Conservation (phyloP, 2,888 invertebrate genomes). For the Tipula vernalis region DNA sequence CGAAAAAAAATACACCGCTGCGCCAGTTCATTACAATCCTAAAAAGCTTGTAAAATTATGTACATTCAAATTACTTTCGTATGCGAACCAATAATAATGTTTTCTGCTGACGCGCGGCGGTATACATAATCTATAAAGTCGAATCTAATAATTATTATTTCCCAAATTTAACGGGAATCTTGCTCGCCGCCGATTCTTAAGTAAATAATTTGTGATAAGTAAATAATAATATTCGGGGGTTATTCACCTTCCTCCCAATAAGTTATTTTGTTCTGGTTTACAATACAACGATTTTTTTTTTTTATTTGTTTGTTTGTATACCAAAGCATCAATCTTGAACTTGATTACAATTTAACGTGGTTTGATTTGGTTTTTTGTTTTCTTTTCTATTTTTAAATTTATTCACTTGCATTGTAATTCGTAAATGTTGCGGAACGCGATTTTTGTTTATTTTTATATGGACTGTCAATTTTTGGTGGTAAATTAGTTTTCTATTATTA, state of each 20-base stretch:
- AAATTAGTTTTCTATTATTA: neutral
- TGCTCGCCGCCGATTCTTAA: neutral
- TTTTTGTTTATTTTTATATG: neutral
- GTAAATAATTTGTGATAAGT: neutral
- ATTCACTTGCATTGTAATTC: neutral
- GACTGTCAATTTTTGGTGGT: neutral
- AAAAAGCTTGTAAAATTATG: too few relatives aligned
- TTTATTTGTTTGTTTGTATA: neutral
- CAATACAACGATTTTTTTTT: neutral
- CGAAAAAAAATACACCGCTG: too few relatives aligned
- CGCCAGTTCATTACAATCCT: too few relatives aligned
- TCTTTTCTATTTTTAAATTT: neutral
- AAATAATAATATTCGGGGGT: neutral
- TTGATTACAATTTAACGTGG: neutral
- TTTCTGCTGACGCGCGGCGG: too few relatives aligned
- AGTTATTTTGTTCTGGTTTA: neutral
- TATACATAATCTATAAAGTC: too few relatives aligned
- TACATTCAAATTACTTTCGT: too few relatives aligned
- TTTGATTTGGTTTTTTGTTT: neutral
- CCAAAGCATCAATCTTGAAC: neutral
- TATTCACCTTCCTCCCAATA: neutral
- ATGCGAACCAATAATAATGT: too few relatives aligned
- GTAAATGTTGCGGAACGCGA: constrained; percentile 4
- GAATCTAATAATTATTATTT: too few relatives aligned
- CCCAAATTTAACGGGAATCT: too few relatives aligned